Percentiles rank a stretch among this genome's conserved stretches.
phyloP scores from a whole-genome alignment of 53 echinoderm and acorn worm genomes.

The Holothuria scabra region DNA sequence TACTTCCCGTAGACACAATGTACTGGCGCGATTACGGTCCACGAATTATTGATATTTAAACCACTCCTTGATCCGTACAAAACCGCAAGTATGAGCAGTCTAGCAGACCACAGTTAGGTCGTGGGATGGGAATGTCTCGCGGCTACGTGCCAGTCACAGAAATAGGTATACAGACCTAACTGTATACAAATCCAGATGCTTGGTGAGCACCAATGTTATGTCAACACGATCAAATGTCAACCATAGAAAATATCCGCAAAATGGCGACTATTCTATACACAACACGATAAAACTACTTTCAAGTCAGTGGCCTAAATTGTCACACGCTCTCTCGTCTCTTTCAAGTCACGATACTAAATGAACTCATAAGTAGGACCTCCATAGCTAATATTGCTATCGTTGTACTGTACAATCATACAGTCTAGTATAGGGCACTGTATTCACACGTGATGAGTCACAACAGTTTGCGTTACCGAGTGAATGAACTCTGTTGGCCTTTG shows the following conservation, averaged over 20 bases:
- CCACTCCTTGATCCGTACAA: slow-evolving; percentile 5
- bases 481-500: slow-evolving; percentile 62
- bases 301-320: not conserved
- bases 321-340: not conserved
- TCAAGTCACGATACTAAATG: slow-evolving; percentile 28
- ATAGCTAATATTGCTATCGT: slow-evolving; percentile 34
- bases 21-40: slow-evolving; percentile 42
- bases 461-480: slow-evolving; percentile 51
- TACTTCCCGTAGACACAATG: slow-evolving; percentile 38
- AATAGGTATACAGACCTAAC: slow-evolving; percentile 7
- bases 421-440: too few relatives aligned
- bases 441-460: slow-evolving; percentile 51
- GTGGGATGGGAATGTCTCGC: slow-evolving; percentile 56
- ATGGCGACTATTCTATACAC: slow-evolving; percentile 25
- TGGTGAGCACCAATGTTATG: slow-evolving; percentile 28
- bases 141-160: slow-evolving; percentile 45
- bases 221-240: slow-evolving; percentile 40
- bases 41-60: slow-evolving; percentile 32
- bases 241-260: slow-evolving; percentile 18
- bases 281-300: slow-evolving; percentile 6
- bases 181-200: slow-evolving; percentile 40
- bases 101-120: slow-evolving; percentile 48
- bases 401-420: not conserved
- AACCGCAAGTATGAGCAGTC: slow-evolving; percentile 46
- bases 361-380: not conserved